A percentile compares a stretch with the other conserved stretches of the same genome.
Conservation (phyloP, 2,888 invertebrate genomes). For the Eumerus sabulonum region DNA sequence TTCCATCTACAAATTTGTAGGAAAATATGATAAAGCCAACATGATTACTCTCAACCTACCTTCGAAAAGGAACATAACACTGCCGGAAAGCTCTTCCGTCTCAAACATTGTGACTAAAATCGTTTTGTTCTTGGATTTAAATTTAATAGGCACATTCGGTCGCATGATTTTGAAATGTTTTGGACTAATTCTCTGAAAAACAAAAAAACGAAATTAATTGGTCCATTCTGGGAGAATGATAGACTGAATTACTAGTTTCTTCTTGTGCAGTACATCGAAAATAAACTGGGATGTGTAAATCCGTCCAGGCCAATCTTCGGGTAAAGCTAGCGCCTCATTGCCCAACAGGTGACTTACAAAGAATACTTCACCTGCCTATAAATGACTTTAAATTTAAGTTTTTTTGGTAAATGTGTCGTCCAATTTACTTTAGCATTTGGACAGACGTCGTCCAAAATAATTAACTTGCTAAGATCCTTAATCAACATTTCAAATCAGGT, state of each 20-base stretch:
- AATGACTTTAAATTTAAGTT: background rate
- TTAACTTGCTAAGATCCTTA: constrained; percentile 36
- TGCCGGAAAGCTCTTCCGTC: constrained; percentile 34
- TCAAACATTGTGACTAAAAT: constrained; percentile 58
- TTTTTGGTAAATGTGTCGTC: background rate
- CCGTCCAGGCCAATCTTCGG: constrained; percentile 43
- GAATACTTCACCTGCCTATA: constrained; percentile 36
- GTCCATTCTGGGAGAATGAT: no score
- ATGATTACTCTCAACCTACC: constrained; percentile 13
- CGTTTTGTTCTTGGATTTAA: constrained; percentile 39
- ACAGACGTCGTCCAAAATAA: constrained; percentile 45
- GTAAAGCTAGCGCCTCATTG: constrained; percentile 32
- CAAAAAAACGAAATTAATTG: background rate
- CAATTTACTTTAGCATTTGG: constrained; percentile 29
- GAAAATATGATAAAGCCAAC: background rate
- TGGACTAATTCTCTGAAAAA: constrained; percentile 5
- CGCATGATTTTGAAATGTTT: constrained; percentile 26
- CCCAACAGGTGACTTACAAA: constrained; percentile 51
- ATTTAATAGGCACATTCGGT: constrained; percentile 43
- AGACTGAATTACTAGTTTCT: constrained; percentile 35
- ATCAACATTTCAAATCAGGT: constrained; percentile 47
- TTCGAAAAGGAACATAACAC: constrained; percentile 54
- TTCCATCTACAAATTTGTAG: constrained; percentile 15
- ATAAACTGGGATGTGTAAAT: constrained; percentile 57
- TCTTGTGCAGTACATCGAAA: constrained; percentile 37